Evolutionary conservation across 2,888 invertebrate species (phyloP).

Genomic region (Drosophila monieri): DNA sequence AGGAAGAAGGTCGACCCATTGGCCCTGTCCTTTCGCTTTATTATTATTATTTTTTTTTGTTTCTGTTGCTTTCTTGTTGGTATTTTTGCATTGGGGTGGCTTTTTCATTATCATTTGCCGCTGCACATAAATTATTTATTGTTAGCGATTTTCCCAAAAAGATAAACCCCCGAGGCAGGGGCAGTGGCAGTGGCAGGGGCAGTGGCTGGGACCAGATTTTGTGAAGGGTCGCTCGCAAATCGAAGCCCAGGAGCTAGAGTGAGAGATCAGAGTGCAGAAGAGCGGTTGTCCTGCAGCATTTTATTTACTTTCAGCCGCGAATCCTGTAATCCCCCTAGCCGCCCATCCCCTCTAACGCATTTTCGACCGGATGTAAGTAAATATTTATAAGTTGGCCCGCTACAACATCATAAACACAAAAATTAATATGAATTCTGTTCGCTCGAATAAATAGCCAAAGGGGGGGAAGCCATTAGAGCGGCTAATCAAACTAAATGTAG

Average conservation of each 20-base stretch:
- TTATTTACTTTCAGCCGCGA: slow-evolving; percentile 73
- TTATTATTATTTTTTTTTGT: neutral
- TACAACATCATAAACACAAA: slow-evolving; percentile 41
- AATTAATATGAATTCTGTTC: slow-evolving; percentile 60
- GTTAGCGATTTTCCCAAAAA: slow-evolving; percentile 80
- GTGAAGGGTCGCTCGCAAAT: slow-evolving; percentile 1
- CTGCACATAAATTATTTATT: slow-evolving; percentile 80
- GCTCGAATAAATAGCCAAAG: slow-evolving; percentile 56
- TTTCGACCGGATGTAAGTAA: slow-evolving; percentile 65
- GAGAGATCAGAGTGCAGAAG: neutral
- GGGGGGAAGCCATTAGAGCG: neutral
- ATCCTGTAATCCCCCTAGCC: slow-evolving; percentile 23
- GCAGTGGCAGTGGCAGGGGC: neutral
- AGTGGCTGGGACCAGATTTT: neutral
- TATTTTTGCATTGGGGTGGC: slow-evolving; percentile 60
- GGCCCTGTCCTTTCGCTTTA: slow-evolving; percentile 50
- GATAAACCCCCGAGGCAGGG: slow-evolving; percentile 45
- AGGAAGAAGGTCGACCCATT: slow-evolving; percentile 60
- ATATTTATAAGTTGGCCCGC: slow-evolving; percentile 67
- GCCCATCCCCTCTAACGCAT: slow-evolving; percentile 22
- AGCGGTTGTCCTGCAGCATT: slow-evolving; percentile 37
- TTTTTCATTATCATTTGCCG: slow-evolving; percentile 77
- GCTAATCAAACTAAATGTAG: neutral
- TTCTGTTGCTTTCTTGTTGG: neutral
- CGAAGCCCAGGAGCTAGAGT: neutral